Evolutionary conservation across 2,888 invertebrate species (phyloP), one percentile per base, ranked within the genome.

Genomic region (Hetaerina titia): DNA sequence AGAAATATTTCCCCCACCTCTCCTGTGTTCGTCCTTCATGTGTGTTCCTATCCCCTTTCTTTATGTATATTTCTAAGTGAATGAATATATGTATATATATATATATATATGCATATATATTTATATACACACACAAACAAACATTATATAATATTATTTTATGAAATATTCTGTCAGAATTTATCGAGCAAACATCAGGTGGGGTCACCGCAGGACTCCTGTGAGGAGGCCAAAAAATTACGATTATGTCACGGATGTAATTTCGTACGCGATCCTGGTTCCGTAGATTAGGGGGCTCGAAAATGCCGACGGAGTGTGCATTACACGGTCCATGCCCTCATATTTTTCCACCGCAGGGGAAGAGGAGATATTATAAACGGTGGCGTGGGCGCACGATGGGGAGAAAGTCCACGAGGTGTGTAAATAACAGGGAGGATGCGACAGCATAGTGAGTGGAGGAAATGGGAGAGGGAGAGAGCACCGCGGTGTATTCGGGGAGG

Each of bases 271-370:
- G 31, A 11, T 22, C 69, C 22, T 69, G 69, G 69, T 22, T 69
- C n/a, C n/a, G 25, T n/a, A 11, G n/a, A n/a, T 6, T 69, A 69
- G 2, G 81, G 81, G 31, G 4, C 31, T 31, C 81, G 81, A 81
- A 25, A 81, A 81, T 81, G 31, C 81, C 81, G 81, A 31, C 81
- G 81, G 31, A 11, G 25, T 31, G 31, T 81, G 81, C 81, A 81
- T 81, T 81, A 31, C 81, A 81, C 81, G 81, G 81, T 81, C 81
- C 81, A 81, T 81, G 81, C 81, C 31, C 31, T 31, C 31, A 31
- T 81, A 31, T 81, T 81, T 81, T 81, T 81, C 22, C 81, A 22
- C 25, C 81, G 31, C 19, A 25, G 81, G 81, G 19, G 6, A 69
- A 81, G 81, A 81, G 81, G 31, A 60, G 17, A 60, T 17, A 17